A percentile compares a stretch with the other conserved stretches of the same genome.
These are phyloP conservation scores for Parauchenoglanis ngamensis DNA, from an alignment of 2,797 vertebrate genomes.

Conservation along the genomic window DNA sequence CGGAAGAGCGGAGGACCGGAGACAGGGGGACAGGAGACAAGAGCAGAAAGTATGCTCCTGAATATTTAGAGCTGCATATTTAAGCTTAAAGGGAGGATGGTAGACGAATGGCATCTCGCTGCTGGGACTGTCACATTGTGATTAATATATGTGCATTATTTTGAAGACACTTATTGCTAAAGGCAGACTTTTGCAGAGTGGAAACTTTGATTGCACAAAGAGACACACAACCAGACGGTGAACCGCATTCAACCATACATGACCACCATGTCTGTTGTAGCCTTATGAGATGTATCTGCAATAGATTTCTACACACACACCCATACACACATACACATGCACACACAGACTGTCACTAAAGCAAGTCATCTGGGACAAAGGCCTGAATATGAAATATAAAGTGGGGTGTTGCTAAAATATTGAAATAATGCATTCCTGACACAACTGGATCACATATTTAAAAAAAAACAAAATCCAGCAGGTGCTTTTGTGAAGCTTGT, in stretches of 20 bases:
- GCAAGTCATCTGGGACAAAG: constrained; percentile 20
- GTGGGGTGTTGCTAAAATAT: not conserved
- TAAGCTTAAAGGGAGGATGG: not conserved
- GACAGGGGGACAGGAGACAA: constrained; percentile 6
- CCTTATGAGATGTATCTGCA: not conserved
- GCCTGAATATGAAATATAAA: constrained; percentile 34
- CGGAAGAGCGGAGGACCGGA: not conserved
- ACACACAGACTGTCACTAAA: not conserved
- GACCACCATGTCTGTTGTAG: not conserved
- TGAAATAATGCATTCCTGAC: constrained; percentile 17
- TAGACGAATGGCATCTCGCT: not conserved
- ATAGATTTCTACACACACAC: not conserved
- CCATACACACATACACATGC: not conserved
- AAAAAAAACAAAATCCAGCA: not conserved
- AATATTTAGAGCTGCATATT: constrained; percentile 22
- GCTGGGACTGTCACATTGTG: constrained; percentile 18
- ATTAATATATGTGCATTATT: constrained; percentile 27
- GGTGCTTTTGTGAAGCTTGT: not conserved
- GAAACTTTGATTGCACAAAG: not conserved
- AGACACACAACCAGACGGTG: not conserved
- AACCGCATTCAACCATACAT: not conserved
- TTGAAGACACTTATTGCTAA: not conserved
- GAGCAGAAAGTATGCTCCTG: constrained; percentile 7
- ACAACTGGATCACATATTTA: constrained; percentile 14
- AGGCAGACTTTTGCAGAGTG: not conserved